Percentiles rank a stretch among this genome's conserved stretches.
These are phyloP conservation scores for Ceratina japonica DNA, from an alignment of 1,140 invertebrate species.

Conservation along the genomic window DNA sequence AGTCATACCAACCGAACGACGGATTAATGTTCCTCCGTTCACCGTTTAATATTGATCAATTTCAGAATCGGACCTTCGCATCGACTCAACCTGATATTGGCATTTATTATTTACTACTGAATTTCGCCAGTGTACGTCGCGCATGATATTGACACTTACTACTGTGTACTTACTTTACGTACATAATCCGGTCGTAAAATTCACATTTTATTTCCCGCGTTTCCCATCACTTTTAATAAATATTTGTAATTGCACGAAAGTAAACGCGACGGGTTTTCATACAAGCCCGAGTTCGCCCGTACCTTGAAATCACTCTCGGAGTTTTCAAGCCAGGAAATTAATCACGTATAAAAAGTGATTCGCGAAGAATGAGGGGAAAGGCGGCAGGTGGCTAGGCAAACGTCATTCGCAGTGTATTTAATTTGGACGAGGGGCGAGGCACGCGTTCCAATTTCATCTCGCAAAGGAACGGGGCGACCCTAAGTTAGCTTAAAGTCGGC, in stretches of 20 bases:
- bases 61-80: background rate
- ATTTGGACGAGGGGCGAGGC: constrained; percentile 36
- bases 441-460: constrained; percentile 60
- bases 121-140: constrained; percentile 15
- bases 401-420: constrained; percentile 43
- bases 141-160: constrained; percentile 35
- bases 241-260: too few species aligned
- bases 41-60: constrained; percentile 8
- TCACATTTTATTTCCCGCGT: too few species aligned
- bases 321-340: constrained; percentile 28
- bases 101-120: constrained; percentile 40
- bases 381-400: constrained; percentile 33
- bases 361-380: constrained; percentile 6
- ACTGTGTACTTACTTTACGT: background rate
- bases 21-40: background rate
- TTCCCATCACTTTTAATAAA: too few species aligned
- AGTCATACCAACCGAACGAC: background rate
- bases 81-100: constrained; percentile 13
- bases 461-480: constrained; percentile 59
- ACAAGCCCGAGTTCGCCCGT: too few species aligned
- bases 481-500: constrained; percentile 61
- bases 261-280: too few species aligned
- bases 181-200: too few species aligned
- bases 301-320: background rate
- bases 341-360: constrained; percentile 28